Conservation (phyloP, 2,113 vertebrate genomes). For the Pontoporia blainvillei region DNA sequence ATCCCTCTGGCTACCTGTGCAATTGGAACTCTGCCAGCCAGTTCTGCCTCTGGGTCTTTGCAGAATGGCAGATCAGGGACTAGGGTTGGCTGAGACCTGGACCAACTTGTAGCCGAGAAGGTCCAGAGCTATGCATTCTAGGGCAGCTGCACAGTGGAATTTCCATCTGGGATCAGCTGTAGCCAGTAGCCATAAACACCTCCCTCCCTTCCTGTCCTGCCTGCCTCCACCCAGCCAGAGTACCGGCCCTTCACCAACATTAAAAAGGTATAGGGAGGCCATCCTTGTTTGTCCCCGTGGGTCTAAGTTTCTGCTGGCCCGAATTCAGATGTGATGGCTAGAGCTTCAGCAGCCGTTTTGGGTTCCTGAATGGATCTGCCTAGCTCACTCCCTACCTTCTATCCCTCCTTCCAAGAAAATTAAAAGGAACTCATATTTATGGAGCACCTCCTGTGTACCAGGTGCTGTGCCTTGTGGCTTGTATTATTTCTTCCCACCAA, state of each 20-base stretch:
- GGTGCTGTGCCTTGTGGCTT: too few relatives aligned
- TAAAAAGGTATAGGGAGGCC: background rate
- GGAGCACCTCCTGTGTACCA: background rate
- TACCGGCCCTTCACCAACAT: background rate
- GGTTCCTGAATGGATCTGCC: background rate
- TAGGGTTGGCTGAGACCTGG: background rate
- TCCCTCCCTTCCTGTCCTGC: background rate
- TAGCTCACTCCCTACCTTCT: background rate
- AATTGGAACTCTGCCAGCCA: background rate
- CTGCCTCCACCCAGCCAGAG: background rate
- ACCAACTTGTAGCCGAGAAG: background rate
- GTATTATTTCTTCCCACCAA: background rate
- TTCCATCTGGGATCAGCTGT: background rate
- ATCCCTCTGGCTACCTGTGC: background rate
- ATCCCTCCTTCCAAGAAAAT: background rate
- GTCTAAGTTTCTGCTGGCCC: background rate
- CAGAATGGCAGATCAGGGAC: background rate
- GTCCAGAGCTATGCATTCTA: background rate
- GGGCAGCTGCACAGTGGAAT: background rate
- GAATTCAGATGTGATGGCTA: background rate
- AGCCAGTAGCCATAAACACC: too few relatives aligned
- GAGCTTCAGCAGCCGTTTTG: background rate
- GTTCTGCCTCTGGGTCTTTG: background rate
- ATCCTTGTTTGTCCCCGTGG: background rate
- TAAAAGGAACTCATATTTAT: background rate